phyloP scores from a whole-genome alignment of 37 sponge, comb jelly and placozoan species.

The Dysidea cf. avara region DNA sequence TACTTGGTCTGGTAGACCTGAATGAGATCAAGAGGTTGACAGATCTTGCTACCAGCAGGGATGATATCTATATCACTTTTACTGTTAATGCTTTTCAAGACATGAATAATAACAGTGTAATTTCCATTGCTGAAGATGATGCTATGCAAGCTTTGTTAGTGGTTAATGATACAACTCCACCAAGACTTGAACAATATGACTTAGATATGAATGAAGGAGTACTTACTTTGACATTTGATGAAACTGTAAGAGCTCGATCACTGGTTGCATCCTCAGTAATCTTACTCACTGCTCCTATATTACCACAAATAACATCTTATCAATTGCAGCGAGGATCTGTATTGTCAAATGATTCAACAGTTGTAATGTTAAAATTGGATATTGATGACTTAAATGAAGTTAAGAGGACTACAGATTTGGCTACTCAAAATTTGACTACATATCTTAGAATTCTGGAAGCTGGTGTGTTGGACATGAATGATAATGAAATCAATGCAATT shows the following conservation, averaged over 20 bases:
- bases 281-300: constrained; percentile 25
- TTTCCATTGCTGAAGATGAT: not conserved
- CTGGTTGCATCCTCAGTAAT: constrained; percentile 34
- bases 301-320: not conserved
- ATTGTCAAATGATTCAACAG: constrained; percentile 58
- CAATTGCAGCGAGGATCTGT: constrained; percentile 26
- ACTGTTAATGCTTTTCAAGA: constrained; percentile 48
- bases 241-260: constrained; percentile 58
- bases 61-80: constrained; percentile 71
- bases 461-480: constrained; percentile 64
- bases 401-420: constrained; percentile 43
- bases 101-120: constrained; percentile 80
- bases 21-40: constrained; percentile 81
- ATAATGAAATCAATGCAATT: constrained; percentile 55
- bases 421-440: constrained; percentile 23
- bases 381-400: constrained; percentile 61
- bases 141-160: constrained; percentile 35
- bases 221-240: constrained; percentile 71
- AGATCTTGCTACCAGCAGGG: constrained; percentile 47
- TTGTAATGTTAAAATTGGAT: constrained; percentile 37
- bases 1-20: constrained; percentile 67
- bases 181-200: constrained; percentile 41
- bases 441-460: constrained; percentile 38
- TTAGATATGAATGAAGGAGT: constrained; percentile 75
- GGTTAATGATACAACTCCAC: constrained; percentile 54